Conservation (phyloP, 1,140 invertebrate species). For the Ostrea denselamellosa region DNA sequence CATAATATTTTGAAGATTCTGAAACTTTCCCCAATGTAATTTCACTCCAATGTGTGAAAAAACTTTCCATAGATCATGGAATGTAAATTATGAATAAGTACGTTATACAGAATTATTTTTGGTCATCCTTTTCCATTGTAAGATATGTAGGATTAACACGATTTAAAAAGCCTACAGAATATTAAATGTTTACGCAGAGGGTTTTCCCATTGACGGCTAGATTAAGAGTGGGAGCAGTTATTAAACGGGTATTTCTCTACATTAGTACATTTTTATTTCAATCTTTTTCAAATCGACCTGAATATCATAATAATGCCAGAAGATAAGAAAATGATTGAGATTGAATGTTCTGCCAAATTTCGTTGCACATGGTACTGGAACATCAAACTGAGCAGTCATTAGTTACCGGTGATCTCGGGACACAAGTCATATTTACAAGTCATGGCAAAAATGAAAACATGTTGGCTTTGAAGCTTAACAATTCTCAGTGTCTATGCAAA, state of each 20-base stretch:
- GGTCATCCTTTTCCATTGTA: slow-evolving; percentile 4
- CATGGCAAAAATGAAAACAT: slow-evolving; percentile 15
- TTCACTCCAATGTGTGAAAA: no score
- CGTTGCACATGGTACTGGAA: neutral
- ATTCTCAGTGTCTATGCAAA: slow-evolving; percentile 15
- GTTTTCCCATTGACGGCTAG: neutral
- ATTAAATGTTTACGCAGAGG: slow-evolving; percentile 2
- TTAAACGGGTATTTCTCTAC: neutral
- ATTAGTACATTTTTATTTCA: neutral
- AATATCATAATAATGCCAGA: neutral
- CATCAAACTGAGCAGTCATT: slow-evolving; percentile 6
- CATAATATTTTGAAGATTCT: no score
- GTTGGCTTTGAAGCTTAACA: slow-evolving; percentile 32
- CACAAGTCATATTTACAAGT: slow-evolving; percentile 36
- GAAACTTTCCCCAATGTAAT: no score
- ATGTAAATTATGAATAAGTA: neutral
- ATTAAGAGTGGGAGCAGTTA: slow-evolving; percentile 15
- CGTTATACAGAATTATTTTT: neutral
- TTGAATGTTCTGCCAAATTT: neutral
- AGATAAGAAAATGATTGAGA: slow-evolving; percentile 27
- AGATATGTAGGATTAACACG: neutral
- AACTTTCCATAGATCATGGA: neutral
- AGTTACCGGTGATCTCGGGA: neutral
- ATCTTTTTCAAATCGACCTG: neutral
- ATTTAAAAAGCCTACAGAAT: neutral